phyloP scores from a whole-genome alignment of 1,140 invertebrate genomes.

The Harpegnathos saltator region DNA sequence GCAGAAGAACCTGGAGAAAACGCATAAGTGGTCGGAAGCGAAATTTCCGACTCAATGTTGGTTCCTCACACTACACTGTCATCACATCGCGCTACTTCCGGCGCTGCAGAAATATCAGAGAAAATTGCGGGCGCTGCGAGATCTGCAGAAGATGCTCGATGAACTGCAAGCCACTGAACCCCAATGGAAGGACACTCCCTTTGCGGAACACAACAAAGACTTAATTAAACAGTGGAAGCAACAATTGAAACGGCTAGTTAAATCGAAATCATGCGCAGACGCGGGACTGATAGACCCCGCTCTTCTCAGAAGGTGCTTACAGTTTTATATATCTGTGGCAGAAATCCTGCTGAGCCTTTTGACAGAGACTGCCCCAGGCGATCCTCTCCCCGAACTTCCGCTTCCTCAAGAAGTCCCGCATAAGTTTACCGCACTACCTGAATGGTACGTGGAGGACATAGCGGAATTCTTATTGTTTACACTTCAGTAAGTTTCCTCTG shows the following conservation, averaged over 20 bases:
- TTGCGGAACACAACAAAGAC: conserved; percentile 93
- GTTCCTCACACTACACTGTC: conserved; percentile 97
- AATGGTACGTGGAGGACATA: conserved; percentile 98
- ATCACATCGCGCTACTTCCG: conserved; percentile 96
- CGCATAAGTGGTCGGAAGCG: conserved; percentile 89
- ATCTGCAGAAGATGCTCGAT: conserved; percentile 96
- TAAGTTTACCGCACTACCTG: conserved; percentile 95
- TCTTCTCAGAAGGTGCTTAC: conserved; percentile 91
- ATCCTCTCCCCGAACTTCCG: conserved; percentile 85
- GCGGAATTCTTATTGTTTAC: conserved; percentile 97
- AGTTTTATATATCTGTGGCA: conserved; percentile 95
- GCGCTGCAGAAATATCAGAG: conserved; percentile 95
- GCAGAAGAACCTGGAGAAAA: conserved; percentile 88
- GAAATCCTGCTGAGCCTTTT: conserved; percentile 91
- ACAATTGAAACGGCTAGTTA: conserved; percentile 91
- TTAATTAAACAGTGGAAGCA: conserved; percentile 95
- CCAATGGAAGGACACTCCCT: conserved; percentile 93
- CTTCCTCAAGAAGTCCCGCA: conserved; percentile 88
- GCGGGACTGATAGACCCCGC: conserved; percentile 94
- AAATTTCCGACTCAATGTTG: conserved; percentile 99
- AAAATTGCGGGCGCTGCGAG: conserved; percentile 92
- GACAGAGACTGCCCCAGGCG: conserved; percentile 84
- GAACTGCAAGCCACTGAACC: conserved; percentile 93
- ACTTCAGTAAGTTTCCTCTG: conserved; percentile 92
- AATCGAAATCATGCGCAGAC: conserved; percentile 95